Evolutionary conservation across 2,888 invertebrate genomes (phyloP), one percentile per base, ranked within the genome.

Genomic region (Automeris io): DNA sequence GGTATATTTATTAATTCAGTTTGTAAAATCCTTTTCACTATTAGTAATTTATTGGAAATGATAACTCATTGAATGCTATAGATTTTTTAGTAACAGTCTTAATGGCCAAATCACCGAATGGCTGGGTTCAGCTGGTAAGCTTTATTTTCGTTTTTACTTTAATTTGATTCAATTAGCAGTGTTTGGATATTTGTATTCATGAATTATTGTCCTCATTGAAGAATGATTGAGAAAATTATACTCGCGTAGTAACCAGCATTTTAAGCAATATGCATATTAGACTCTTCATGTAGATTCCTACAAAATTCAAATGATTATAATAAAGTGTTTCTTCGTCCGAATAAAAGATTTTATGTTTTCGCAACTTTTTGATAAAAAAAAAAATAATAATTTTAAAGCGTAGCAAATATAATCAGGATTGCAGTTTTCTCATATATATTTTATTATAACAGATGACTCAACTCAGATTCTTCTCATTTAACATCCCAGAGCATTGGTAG

Each of bases 91-190:
- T 66, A 59, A 60, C 53, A 58, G 55, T 70, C 79, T 86, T 81
- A 70, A 86, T 86, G 86, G 86, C 82, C 74, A 78, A 74, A 70
- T 61, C 70, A 80, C 78, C 87, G 87, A 87, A 88, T 88, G 88
- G 88, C 87, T 81, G 88, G 87, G 69, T 88, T 88, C 76, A 88
- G 81, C 74, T 88, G 88, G 88, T 87, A 57, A 80, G 76, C 62
- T 41, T 47, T 40, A 46, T 34, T 51, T 44, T 42, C 39, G 41
- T 49, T 47, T 51, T 48, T 45, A 56, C 44, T 45, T 56, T 47
- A 57, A 57, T 62, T 70, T 60, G 49, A 56, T 52, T 58, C 54
- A 47, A 68, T 70, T 59, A 55, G 51, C 54, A 61, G 57, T 72
- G 53, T 76, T 68, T 72, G 55, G n/a, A n/a, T n/a, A n/a, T n/a